These are phyloP conservation scores for Poecilobothrus nobilitatus DNA, from an alignment of 2,888 invertebrate genomes.

Conservation along the genomic window DNA sequence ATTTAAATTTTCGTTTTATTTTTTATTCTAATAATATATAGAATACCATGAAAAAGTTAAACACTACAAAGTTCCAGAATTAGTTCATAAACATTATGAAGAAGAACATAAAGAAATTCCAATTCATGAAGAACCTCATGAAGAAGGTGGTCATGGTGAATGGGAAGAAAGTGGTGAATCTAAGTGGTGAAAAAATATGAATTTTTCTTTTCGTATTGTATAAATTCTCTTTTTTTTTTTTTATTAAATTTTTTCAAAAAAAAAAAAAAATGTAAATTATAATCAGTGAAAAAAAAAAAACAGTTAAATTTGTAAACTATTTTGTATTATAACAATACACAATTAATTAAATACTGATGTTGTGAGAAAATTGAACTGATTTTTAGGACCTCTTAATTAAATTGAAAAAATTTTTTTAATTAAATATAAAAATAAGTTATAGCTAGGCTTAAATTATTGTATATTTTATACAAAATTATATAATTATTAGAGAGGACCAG, in stretches of 20 bases:
- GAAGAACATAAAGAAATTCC: conserved; percentile 26
- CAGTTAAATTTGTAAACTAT: too few relatives aligned
- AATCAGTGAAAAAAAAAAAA: too few relatives aligned
- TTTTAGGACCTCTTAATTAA: conserved; percentile 4
- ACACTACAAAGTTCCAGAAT: conserved; percentile 63
- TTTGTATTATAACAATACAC: too few relatives aligned
- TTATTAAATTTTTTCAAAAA: too few relatives aligned
- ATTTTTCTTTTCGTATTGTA: not conserved
- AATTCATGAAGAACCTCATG: conserved; percentile 27
- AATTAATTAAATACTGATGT: not conserved
- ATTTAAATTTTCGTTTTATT: too few relatives aligned
- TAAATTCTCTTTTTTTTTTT: too few relatives aligned
- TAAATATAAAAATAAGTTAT: not conserved
- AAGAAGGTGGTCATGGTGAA: conserved; percentile 23
- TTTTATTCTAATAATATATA: not conserved
- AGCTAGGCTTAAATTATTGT: not conserved
- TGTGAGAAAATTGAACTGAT: not conserved
- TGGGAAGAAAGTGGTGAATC: conserved; percentile 43
- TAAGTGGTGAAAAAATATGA: conserved; percentile 19
- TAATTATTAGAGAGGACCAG: too few relatives aligned
- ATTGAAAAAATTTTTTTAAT: not conserved
- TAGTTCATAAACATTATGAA: conserved; percentile 49
- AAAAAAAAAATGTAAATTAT: too few relatives aligned
- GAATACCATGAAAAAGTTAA: conserved; percentile 50
- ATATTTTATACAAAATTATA: too few relatives aligned